These are phyloP conservation scores for Arizona elegans DNA, from an alignment of 2,113 vertebrate species.

Conservation along the genomic window DNA sequence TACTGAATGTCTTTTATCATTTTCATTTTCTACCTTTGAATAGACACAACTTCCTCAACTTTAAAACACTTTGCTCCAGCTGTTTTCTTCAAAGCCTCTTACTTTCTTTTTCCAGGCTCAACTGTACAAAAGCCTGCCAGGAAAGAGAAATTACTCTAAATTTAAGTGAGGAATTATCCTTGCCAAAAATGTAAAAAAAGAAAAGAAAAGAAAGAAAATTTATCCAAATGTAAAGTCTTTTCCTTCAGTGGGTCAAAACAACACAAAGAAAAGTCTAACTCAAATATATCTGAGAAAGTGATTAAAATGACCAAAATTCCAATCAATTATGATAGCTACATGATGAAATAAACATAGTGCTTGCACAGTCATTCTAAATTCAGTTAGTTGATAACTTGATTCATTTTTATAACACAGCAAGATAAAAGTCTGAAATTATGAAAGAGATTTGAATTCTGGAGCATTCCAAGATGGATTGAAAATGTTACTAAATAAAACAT, in stretches of 20 bases:
- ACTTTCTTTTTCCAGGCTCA: not conserved
- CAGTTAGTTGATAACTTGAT: conserved; percentile 63
- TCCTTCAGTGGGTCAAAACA: conserved; percentile 42
- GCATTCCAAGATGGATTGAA: conserved; percentile 51
- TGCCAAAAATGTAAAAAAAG: not conserved
- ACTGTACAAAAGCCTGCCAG: not conserved
- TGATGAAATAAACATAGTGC: conserved; percentile 58
- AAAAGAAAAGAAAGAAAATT: conserved; percentile 7
- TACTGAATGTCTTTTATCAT: not conserved
- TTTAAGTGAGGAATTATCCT: not conserved
- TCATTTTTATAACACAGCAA: conserved; percentile 59
- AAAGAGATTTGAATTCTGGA: conserved; percentile 38
- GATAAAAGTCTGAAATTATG: conserved; percentile 36
- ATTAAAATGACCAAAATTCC: conserved; percentile 49
- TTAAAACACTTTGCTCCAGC: not conserved
- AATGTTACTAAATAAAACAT: conserved; percentile 37
- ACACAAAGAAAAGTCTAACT: conserved; percentile 29
- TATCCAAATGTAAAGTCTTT: conserved; percentile 27
- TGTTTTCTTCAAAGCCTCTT: not conserved
- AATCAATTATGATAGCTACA: conserved; percentile 57
- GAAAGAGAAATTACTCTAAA: not conserved
- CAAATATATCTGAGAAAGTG: conserved; percentile 56
- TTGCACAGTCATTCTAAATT: conserved; percentile 60
- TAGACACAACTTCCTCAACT: not conserved
- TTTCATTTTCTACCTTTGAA: not conserved